phyloP scores from a whole-genome alignment of 2,797 vertebrate genomes.

The Sebastes paucispinis region DNA sequence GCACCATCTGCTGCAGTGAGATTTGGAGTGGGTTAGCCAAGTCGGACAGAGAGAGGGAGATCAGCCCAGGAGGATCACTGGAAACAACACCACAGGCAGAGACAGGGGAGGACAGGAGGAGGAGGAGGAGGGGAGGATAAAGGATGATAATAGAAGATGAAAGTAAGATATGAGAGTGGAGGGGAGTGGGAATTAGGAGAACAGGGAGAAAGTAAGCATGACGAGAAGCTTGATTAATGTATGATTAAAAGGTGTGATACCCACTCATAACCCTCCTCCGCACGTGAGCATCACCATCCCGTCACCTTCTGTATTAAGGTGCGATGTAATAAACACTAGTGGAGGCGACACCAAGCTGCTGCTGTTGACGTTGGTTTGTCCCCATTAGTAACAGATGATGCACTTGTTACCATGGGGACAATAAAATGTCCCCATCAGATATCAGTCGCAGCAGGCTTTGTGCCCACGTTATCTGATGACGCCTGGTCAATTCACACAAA shows the following conservation, averaged over 20 bases:
- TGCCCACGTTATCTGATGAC: constrained; percentile 22
- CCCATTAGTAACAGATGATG: constrained; percentile 42
- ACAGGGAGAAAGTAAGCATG: constrained; percentile 7
- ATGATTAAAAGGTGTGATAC: constrained; percentile 58
- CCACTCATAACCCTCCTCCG: constrained; percentile 27
- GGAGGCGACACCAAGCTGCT: constrained; percentile 18
- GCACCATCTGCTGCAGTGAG: constrained; percentile 81
- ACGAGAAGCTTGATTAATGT: constrained; percentile 30
- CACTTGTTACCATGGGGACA: constrained; percentile 59
- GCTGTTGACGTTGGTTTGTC: constrained; percentile 29
- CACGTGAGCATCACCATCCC: background rate
- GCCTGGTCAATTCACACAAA: constrained; percentile 16
- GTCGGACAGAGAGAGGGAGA: constrained; percentile 54
- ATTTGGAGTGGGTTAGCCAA: constrained; percentile 69
- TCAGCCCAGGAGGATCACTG: constrained; percentile 45
- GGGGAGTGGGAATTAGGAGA: background rate
- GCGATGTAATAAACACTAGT: background rate
- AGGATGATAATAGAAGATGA: constrained; percentile 4
- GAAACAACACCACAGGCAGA: constrained; percentile 38
- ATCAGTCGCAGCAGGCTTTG: background rate
- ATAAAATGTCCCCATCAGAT: constrained; percentile 41
- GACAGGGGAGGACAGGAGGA: constrained; percentile 4
- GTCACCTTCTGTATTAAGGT: constrained; percentile 1
- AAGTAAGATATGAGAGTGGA: background rate
- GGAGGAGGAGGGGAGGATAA: background rate